Evolutionary conservation across 2,888 invertebrate genomes (phyloP).

Genomic region (Cephus pygmeus): DNA sequence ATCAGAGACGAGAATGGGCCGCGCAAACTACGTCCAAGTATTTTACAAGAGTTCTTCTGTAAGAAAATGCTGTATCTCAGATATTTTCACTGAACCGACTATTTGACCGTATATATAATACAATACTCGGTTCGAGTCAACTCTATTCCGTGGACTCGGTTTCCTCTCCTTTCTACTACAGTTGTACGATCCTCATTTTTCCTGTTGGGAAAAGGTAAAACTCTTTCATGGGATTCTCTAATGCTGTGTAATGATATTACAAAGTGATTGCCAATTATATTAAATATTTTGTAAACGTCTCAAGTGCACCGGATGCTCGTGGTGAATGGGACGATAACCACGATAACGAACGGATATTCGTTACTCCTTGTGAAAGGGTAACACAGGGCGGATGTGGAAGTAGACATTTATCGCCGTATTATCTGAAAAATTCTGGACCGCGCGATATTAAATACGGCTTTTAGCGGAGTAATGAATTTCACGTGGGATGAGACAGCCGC

Average conservation of each 20-base stretch:
- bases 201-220: not conserved
- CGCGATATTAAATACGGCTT: constrained; percentile 47
- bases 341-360: not conserved
- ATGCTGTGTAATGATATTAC: not conserved
- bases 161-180: not conserved
- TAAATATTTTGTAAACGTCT: not conserved
- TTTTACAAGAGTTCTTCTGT: constrained; percentile 50
- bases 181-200: not conserved
- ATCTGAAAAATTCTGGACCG: constrained; percentile 4
- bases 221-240: not conserved
- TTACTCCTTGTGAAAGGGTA: not conserved
- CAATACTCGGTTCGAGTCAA: not conserved
- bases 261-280: not conserved
- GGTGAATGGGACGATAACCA: not conserved
- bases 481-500: constrained; percentile 32
- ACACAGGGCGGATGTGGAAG: not conserved
- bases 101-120: not conserved
- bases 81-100: constrained; percentile 39
- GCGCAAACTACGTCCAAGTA: constrained; percentile 54
- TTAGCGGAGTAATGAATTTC: constrained; percentile 54
- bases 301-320: not conserved
- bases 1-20: constrained; percentile 20
- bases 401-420: not conserved
- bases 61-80: constrained; percentile 48
- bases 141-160: not conserved